Evolutionary conservation across 2,113 vertebrate species (phyloP), one percentile per base, ranked within the genome.

Genomic region (Crotophaga sulcirostris): DNA sequence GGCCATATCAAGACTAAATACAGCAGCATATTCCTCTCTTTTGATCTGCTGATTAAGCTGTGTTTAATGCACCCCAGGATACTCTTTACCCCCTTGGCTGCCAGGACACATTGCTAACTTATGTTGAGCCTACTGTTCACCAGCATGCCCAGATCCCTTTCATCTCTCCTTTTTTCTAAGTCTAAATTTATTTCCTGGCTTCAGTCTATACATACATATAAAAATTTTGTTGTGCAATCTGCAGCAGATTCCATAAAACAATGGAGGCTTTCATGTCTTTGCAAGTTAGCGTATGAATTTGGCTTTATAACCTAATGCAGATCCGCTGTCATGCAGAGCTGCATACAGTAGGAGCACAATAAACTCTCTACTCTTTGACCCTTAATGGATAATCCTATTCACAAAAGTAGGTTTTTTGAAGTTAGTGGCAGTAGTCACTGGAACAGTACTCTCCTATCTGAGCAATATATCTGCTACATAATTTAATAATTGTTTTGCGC

Each of bases 1-100:
- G 11, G 13, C 28, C 0, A 0, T 9, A 25, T 7, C 18, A 51
- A 0, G 0, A 2, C 15, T 60, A 11, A 70, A 11, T 20, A 33
- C 15, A 13, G 19, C 0, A 0, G 42, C 10, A 36, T 5, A 24
- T 24, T 66, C 19, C 3, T 3, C 3, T 52, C 13, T 45, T 15
- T 49, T 75, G 26, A 14, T 14, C 0, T 0, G 4, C 31, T 80
- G 26, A 5, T 14, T 7, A 13, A 6, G 13, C 11, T 55, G 17
- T 40, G 19, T 80, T 28, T 40, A 7, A 33, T 21, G 24, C 31
- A 24, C 1, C 17, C 8, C 29, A 14, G 23, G 34, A 23, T 59
- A 24, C 0, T 0, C 5, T 28, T 49, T 49, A 16, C 13, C 34
- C 21, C 68, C 40, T 2, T 25, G 33, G 10, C 7, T 81, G 16